Percentiles rank a stretch among this genome's conserved stretches.
Conservation (phyloP, 2,113 vertebrate genomes). For the Proteles cristata region DNA sequence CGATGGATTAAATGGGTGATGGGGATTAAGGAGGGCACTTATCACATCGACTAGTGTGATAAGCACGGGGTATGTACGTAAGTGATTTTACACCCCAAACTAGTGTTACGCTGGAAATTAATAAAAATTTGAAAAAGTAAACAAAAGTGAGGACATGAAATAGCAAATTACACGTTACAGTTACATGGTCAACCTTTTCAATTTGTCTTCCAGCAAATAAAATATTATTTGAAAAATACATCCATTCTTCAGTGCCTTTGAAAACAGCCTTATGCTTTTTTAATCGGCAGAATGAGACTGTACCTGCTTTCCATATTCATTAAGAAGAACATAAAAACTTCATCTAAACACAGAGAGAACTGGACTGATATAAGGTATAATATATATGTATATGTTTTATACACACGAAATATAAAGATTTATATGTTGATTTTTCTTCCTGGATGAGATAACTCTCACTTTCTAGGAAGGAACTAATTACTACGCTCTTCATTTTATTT, state of each 20-base stretch:
- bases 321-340: conserved; percentile 72
- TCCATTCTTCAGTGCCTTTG: conserved; percentile 73
- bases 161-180: conserved; percentile 37
- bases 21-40: neutral
- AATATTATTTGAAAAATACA: conserved; percentile 70
- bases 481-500: conserved; percentile 26
- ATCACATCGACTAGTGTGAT: neutral
- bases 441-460: neutral
- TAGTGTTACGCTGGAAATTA: neutral
- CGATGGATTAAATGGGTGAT: neutral
- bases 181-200: conserved; percentile 43
- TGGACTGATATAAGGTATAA: conserved; percentile 49
- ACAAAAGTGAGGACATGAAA: neutral
- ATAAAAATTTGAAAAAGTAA: neutral
- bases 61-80: neutral
- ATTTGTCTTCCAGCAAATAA: conserved; percentile 48
- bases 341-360: conserved; percentile 34
- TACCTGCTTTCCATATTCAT: neutral
- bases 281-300: conserved; percentile 71
- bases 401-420: neutral
- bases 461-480: neutral
- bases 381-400: neutral
- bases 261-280: conserved; percentile 75
- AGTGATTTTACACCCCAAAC: neutral
- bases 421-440: neutral